Conservation (phyloP, 2,888 invertebrate species). For the Tipula unca region DNA sequence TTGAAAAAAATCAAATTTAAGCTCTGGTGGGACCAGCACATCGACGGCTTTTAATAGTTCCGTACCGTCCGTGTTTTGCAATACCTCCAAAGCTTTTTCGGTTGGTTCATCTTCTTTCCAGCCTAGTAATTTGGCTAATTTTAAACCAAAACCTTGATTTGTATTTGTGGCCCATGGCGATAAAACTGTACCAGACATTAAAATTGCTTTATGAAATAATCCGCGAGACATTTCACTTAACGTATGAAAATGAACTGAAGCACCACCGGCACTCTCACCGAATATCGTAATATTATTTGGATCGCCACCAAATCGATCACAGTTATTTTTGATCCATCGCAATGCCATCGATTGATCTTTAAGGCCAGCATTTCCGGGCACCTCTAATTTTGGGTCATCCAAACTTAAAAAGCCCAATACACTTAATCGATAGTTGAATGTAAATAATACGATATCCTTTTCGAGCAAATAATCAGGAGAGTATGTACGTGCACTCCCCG, state of each 20-base stretch:
- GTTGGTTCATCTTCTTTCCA: conserved; percentile 36
- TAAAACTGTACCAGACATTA: conserved; percentile 37
- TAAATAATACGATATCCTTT: not conserved
- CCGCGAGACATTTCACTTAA: conserved; percentile 41
- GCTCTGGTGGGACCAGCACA: conserved; percentile 34
- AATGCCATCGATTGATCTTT: conserved; percentile 9
- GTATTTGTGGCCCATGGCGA: conserved; percentile 36
- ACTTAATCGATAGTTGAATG: not conserved
- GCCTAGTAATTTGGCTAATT: conserved; percentile 37
- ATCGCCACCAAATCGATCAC: not conserved
- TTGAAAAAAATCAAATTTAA: conserved; percentile 32
- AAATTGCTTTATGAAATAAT: conserved; percentile 29
- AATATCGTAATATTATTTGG: not conserved
- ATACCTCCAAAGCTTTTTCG: conserved; percentile 34
- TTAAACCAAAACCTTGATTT: conserved; percentile 30
- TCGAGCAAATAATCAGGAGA: conserved; percentile 41
- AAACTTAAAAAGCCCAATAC: conserved; percentile 43
- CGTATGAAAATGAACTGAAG: conserved; percentile 42
- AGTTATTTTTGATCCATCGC: not conserved
- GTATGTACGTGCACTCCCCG: conserved; percentile 39
- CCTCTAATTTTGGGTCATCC: conserved; percentile 40
- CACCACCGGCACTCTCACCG: not conserved
- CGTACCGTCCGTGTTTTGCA: conserved; percentile 35
- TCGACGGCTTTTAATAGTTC: conserved; percentile 35
- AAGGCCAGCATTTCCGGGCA: conserved; percentile 40